phyloP scores from a whole-genome alignment of 2,888 invertebrate genomes.

The Dasysyrphus tricinctus region DNA sequence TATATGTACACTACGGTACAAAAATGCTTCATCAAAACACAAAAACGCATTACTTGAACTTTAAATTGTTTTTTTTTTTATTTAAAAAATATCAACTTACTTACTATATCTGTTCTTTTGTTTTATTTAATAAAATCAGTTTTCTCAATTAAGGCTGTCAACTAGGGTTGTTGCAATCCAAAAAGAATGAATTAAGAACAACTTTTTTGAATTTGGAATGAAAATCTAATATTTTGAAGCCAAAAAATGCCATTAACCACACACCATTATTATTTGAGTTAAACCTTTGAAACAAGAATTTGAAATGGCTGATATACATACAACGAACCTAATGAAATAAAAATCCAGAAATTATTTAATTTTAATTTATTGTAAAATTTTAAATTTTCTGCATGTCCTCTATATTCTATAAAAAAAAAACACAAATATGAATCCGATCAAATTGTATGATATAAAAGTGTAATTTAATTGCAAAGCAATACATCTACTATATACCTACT shows the following conservation, averaged over 20 bases:
- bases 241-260: conserved; percentile 23
- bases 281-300: conserved; percentile 4
- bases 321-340: conserved; percentile 27
- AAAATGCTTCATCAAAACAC: neutral
- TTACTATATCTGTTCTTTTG: neutral
- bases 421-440: conserved; percentile 20
- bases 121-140: neutral
- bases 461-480: conserved; percentile 60
- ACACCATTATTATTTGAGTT: conserved; percentile 18
- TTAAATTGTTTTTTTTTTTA: neutral
- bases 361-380: neutral
- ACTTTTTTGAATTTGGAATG: neutral
- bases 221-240: neutral
- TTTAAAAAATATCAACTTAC: neutral
- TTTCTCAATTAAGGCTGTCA: neutral
- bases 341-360: conserved; percentile 6
- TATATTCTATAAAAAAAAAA: conserved; percentile 30
- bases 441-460: conserved; percentile 26
- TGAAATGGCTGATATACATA: conserved; percentile 32
- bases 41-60: neutral
- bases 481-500: neutral
- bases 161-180: conserved; percentile 8
- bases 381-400: conserved; percentile 23
- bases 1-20: neutral
- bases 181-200: neutral